Evolutionary conservation across 2,113 vertebrate genomes (phyloP).

Genomic region (Mixornis gularis): DNA sequence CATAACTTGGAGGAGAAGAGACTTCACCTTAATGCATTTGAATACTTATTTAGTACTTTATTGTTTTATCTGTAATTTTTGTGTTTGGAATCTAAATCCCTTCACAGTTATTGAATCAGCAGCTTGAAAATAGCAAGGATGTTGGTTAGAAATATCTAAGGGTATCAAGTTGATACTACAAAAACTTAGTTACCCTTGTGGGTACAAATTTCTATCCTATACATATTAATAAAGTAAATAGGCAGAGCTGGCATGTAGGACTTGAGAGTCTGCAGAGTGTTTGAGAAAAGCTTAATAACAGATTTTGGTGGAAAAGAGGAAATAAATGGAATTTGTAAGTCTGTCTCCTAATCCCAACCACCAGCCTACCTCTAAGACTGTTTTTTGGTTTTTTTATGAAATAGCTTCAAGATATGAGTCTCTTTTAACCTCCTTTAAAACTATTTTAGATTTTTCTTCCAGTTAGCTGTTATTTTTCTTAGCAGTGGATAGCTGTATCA

Average conservation of each 20-base stretch:
- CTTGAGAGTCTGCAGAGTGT: neutral
- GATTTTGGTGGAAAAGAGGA: neutral
- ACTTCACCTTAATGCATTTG: neutral
- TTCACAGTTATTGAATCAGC: neutral
- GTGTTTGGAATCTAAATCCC: neutral
- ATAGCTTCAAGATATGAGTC: neutral
- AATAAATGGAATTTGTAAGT: neutral
- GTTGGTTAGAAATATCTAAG: neutral
- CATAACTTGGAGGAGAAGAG: neutral
- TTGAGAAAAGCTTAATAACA: neutral
- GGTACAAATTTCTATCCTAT: neutral
- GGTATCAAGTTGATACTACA: neutral
- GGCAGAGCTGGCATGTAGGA: neutral
- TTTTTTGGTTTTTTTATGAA: neutral
- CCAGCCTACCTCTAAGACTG: neutral
- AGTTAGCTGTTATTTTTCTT: neutral
- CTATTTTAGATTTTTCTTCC: neutral
- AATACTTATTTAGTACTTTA: neutral
- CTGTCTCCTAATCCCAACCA: neutral
- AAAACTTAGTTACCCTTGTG: neutral
- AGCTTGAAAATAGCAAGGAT: neutral
- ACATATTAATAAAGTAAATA: neutral
- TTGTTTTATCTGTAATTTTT: neutral
- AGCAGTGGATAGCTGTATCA: neutral
- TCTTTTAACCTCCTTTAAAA: neutral